Evolutionary conservation across 2,113 vertebrate species (phyloP).

Genomic region (Pachypanchax playfairii): DNA sequence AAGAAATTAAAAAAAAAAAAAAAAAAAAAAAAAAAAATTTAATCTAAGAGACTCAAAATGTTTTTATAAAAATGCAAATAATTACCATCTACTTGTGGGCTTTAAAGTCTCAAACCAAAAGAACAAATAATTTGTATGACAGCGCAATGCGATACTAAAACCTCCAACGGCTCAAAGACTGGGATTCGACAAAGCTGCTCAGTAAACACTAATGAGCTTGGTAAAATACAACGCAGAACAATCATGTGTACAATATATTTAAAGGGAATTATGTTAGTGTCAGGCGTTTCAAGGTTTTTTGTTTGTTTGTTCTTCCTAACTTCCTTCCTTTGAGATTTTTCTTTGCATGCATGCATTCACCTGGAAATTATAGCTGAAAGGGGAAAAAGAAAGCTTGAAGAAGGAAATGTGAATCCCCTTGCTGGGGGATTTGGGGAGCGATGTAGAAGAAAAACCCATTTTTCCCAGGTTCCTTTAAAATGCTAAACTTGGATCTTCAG

Average conservation of each 20-base stretch:
- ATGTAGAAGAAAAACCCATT: slow-evolving; percentile 7
- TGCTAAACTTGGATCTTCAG: slow-evolving; percentile 33
- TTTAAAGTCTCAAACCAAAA: neutral
- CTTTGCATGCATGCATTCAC: slow-evolving; percentile 40
- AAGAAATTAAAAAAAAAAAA: neutral
- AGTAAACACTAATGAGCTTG: slow-evolving; percentile 6
- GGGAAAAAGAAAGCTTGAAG: slow-evolving; percentile 30
- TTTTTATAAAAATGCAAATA: neutral
- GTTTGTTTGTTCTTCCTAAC: slow-evolving; percentile 8
- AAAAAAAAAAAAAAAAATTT: slow-evolving; percentile 2
- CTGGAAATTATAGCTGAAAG: slow-evolving; percentile 37
- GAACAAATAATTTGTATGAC: neutral
- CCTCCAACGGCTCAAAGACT: neutral
- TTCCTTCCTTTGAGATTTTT: slow-evolving; percentile 18
- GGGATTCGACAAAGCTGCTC: neutral
- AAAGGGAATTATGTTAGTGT: slow-evolving; percentile 5
- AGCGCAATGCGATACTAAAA: neutral
- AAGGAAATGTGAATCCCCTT: slow-evolving; percentile 27
- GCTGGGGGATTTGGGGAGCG: slow-evolving; percentile 20
- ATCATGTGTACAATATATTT: slow-evolving; percentile 9
- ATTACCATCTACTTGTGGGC: neutral
- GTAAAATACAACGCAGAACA: slow-evolving; percentile 8
- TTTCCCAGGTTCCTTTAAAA: slow-evolving; percentile 43
- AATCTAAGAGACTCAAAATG: slow-evolving; percentile 6
- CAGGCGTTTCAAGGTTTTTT: slow-evolving; percentile 12